A percentile compares a stretch with the other conserved stretches of the same genome.
phyloP scores from a whole-genome alignment of 2,797 vertebrate genomes.

The Schizothorax lantsangensis region DNA sequence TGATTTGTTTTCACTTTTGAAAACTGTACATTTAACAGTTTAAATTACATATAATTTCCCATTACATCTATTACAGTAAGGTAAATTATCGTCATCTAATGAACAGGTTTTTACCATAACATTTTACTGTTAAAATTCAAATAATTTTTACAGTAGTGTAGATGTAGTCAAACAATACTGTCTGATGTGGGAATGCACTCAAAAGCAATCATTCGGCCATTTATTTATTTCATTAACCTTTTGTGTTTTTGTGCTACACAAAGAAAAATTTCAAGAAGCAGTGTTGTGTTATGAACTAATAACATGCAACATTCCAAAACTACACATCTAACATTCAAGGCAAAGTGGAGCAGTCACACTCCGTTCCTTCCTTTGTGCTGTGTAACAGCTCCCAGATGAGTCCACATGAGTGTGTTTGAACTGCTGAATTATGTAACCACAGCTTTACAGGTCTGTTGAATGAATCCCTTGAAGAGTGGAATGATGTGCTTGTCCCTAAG shows the following conservation, averaged over 20 bases:
- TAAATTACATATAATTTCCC: background rate
- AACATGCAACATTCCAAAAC: background rate
- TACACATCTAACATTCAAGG: background rate
- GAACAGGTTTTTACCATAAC: background rate
- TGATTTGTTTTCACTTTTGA: background rate
- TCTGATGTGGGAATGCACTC: background rate
- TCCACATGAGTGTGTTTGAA: background rate
- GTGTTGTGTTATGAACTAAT: conserved; percentile 7
- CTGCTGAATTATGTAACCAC: conserved; percentile 12
- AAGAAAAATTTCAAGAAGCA: background rate
- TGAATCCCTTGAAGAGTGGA: background rate
- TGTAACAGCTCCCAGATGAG: conserved; percentile 9
- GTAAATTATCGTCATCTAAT: background rate
- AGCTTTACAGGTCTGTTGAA: background rate
- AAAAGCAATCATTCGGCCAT: background rate
- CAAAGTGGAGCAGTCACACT: background rate
- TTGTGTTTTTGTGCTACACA: background rate
- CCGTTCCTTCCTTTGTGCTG: background rate
- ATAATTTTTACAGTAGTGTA: background rate
- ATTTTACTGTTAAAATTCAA: background rate
- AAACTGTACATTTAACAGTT: background rate
- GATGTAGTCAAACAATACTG: background rate
- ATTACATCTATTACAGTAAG: background rate
- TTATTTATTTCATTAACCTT: background rate
- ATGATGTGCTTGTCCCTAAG: background rate